These are phyloP conservation scores for Cheilosia pagana DNA, from an alignment of 2,888 invertebrate species.

Conservation along the genomic window DNA sequence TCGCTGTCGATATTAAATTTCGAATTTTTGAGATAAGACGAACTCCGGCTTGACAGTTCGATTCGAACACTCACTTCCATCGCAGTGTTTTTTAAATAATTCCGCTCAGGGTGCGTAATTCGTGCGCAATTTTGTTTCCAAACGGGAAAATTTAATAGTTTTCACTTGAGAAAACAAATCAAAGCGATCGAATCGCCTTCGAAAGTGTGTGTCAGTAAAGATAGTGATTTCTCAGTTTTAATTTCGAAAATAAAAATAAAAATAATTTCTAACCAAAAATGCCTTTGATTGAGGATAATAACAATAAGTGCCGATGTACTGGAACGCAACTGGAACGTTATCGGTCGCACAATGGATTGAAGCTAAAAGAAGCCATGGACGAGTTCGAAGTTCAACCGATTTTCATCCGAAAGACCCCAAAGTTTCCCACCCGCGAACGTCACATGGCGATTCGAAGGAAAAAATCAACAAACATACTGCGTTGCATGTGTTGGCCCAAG, in stretches of 20 bases:
- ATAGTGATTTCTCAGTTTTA: conserved; percentile 4
- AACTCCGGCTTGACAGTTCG: conserved; percentile 62
- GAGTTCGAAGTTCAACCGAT: conserved; percentile 82
- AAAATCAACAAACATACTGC: conserved; percentile 80
- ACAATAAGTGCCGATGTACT: conserved; percentile 21
- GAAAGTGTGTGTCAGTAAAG: not conserved
- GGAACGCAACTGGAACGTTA: conserved; percentile 26
- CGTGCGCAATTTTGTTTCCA: conserved; percentile 14
- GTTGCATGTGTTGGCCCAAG: conserved; percentile 65
- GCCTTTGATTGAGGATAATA: conserved; percentile 64
- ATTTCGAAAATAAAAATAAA: conserved; percentile 9
- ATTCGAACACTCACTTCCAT: conserved; percentile 37
- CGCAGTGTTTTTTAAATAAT: conserved; percentile 32
- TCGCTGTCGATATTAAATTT: conserved; percentile 64
- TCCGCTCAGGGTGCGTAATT: not conserved
- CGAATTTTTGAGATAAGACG: conserved; percentile 52
- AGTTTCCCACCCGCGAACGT: conserved; percentile 88
- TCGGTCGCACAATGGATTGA: conserved; percentile 39
- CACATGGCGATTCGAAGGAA: conserved; percentile 88
- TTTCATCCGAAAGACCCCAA: conserved; percentile 85
- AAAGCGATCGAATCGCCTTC: not conserved
- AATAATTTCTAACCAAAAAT: conserved; percentile 35
- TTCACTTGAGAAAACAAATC: conserved; percentile 11
- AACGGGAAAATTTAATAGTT: not conserved
- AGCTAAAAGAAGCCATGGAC: conserved; percentile 35